A percentile compares a stretch with the other conserved stretches of the same genome.
phyloP scores from a whole-genome alignment of 92 coral and sea anemone genomes.

The Blastomussa wellsi region DNA sequence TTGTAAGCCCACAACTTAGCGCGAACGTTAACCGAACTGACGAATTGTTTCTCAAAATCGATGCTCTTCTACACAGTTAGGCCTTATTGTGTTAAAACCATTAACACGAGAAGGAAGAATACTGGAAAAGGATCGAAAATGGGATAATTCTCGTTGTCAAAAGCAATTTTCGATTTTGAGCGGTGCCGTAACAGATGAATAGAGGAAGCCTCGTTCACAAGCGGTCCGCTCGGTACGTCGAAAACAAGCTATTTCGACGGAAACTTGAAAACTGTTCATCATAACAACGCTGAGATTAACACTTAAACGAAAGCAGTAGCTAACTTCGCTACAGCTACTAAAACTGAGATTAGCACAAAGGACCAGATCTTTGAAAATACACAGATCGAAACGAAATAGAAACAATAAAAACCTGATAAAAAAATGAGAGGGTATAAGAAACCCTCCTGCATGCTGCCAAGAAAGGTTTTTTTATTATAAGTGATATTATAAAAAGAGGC shows the following conservation, averaged over 20 bases:
- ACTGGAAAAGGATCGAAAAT: too few relatives aligned
- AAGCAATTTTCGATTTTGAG: too few relatives aligned
- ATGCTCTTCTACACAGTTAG: too few relatives aligned
- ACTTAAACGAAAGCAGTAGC: neutral
- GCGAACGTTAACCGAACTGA: neutral
- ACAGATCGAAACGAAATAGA: neutral
- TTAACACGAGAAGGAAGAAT: too few relatives aligned
- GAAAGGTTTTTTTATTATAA: neutral
- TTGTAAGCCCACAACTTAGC: too few relatives aligned
- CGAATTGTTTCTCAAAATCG: too few relatives aligned
- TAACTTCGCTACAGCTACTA: neutral
- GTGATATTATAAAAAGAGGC: neutral
- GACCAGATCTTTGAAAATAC: neutral
- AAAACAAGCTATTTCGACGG: neutral
- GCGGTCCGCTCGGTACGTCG: neutral
- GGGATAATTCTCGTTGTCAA: too few relatives aligned
- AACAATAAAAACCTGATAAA: neutral
- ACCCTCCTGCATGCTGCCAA: neutral
- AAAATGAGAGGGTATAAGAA: neutral
- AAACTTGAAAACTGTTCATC: neutral
- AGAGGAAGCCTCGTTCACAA: neutral
- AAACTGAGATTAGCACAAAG: neutral
- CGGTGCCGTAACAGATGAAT: too few relatives aligned
- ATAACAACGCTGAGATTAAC: neutral
- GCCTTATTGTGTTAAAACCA: too few relatives aligned